Conservation (phyloP, 2,888 invertebrate genomes). For the Drosophila limbata region DNA sequence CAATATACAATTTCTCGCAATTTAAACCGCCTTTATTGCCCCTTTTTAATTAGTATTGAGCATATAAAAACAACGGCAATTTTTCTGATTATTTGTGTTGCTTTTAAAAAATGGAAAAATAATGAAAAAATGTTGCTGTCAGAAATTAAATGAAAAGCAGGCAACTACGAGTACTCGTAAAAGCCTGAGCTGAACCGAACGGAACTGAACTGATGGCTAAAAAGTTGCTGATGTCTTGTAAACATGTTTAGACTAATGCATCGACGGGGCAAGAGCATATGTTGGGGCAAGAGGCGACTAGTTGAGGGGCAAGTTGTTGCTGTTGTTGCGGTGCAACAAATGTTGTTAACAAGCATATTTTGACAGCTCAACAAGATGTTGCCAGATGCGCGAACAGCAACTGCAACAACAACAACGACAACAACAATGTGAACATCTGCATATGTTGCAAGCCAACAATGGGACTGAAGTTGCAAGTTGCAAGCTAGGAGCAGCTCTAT, state of each 20-base stretch:
- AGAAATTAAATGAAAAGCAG: conserved; percentile 76
- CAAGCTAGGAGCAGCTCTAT: conserved; percentile 38
- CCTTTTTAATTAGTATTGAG: background rate
- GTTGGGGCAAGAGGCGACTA: background rate
- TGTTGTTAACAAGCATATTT: conserved; percentile 80
- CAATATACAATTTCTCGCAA: background rate
- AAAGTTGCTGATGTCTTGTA: conserved; percentile 69
- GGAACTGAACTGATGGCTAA: conserved; percentile 43
- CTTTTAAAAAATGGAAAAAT: conserved; percentile 41
- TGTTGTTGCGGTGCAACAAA: conserved; percentile 75
- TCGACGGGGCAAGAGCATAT: conserved; percentile 39
- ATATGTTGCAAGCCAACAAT: conserved; percentile 49
- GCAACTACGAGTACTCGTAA: conserved; percentile 39
- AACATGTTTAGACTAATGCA: conserved; percentile 77
- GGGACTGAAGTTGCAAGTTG: conserved; percentile 48
- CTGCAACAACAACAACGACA: conserved; percentile 19
- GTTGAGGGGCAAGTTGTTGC: conserved; percentile 6
- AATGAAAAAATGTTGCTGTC: conserved; percentile 62
- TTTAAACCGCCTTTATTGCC: background rate
- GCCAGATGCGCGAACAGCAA: conserved; percentile 77
- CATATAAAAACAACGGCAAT: conserved; percentile 46
- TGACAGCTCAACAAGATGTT: conserved; percentile 81
- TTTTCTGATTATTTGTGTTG: conserved; percentile 76
- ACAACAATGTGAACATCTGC: conserved; percentile 38
- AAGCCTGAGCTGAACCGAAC: conserved; percentile 48